Base-by-base conservation (phyloP, 2,113 vertebrate species). In the Argyrosomus japonicus region DNA sequence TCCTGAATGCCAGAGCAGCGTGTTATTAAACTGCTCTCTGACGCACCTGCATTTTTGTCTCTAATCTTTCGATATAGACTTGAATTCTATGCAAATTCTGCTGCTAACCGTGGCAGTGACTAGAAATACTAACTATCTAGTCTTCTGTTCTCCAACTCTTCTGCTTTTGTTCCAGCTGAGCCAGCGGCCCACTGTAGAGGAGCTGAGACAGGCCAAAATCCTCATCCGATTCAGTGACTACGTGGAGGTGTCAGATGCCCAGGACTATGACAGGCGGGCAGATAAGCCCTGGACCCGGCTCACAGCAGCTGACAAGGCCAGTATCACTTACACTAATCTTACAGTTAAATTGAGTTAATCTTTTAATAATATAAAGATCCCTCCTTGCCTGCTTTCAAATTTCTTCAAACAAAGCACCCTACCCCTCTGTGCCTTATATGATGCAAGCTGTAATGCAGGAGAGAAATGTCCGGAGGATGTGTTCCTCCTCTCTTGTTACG, bases 231-330 rank as follows among this genome's bases (percentile, higher is more conserved):
- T 99, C 95, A 97, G 97, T 1, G 98, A 99, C 94, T 99, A 99
- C 0, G 98, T 99, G 91, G 98, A 99, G 81, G 97, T 99, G 92
- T 97, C 98, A 0, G 97, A 99, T 0, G 98, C 98, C 2, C 98
- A 99, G 94, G 98, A 99, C 92, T 99, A 99, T 0, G 98, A 99
- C 95, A 94, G 98, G 68, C 95, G 98, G 82, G 97, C 98, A 0
- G 98, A 99, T 92, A 99, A 99, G 82, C 98, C 98, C 18, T 99
- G 98, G 98, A 99, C 97, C 53, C 95, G 98, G 47, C 97, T 99
- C 90, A 99, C 98, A 0, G 98, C 98, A 0, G 98, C 98, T 0
- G 98, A 99, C 94, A 99, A 99, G 96, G 98, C 96, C 84, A 96
- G 94, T 89, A 65, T 32, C 32, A 43, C 40, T 65, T 68, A 9